Conservation (phyloP, 2,888 invertebrate genomes). For the Stegana nigrithorax region DNA sequence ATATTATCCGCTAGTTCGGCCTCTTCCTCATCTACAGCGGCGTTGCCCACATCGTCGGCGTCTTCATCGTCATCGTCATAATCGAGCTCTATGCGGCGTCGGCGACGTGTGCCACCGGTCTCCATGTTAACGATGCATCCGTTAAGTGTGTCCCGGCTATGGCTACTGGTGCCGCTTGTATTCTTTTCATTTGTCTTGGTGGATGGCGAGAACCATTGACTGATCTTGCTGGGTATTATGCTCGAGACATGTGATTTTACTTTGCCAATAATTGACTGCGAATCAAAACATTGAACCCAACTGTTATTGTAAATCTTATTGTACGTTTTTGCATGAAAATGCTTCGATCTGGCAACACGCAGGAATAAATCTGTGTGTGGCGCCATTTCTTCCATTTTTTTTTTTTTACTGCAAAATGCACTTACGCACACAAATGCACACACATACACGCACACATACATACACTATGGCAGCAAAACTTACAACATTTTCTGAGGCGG, state of each 20-base stretch:
- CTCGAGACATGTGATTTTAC: slow-evolving; percentile 65
- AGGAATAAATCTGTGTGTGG: slow-evolving; percentile 13
- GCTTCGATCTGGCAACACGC: slow-evolving; percentile 1
- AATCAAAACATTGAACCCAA: background rate
- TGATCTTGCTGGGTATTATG: slow-evolving; percentile 62
- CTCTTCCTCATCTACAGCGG: slow-evolving; percentile 47
- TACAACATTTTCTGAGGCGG: background rate
- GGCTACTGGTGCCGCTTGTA: too few relatives aligned
- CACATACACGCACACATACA: background rate
- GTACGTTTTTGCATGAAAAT: background rate
- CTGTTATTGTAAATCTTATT: background rate
- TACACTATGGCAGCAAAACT: too few relatives aligned
- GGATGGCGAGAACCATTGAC: slow-evolving; percentile 66
- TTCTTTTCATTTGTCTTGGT: slow-evolving; percentile 35
- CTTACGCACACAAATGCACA: background rate
- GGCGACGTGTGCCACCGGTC: slow-evolving; percentile 46
- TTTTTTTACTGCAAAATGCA: background rate
- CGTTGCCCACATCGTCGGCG: slow-evolving; percentile 41
- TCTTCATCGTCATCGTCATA: slow-evolving; percentile 43
- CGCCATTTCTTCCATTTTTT: slow-evolving; percentile 3
- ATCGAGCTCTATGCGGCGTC: slow-evolving; percentile 55
- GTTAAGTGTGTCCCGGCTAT: slow-evolving; percentile 27
- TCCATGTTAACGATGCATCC: slow-evolving; percentile 9
- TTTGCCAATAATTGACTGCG: slow-evolving; percentile 66
- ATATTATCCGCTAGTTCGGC: slow-evolving; percentile 50